Evolutionary conservation across 1,140 invertebrate species (phyloP).

Genomic region (Ditylenchus dipsaci): DNA sequence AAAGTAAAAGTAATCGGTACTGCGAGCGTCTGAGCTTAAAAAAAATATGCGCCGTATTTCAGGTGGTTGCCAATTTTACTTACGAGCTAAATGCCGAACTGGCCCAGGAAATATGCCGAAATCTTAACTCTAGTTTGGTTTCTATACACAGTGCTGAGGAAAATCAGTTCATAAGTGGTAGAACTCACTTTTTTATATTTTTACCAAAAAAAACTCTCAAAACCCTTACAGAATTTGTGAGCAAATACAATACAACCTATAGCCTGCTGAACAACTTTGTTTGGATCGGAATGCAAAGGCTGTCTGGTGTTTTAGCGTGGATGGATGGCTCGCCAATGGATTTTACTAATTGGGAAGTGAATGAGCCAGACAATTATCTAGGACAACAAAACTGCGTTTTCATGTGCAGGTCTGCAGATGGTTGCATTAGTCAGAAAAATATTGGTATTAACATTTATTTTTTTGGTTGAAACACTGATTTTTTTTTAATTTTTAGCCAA

Average conservation of each 20-base stretch:
- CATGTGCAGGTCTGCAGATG: neutral
- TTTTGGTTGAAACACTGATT: too few species aligned
- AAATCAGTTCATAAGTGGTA: neutral
- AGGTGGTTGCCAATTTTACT: neutral
- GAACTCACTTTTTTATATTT: neutral
- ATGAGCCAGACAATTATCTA: neutral
- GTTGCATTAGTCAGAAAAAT: too few species aligned
- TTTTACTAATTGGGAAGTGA: neutral
- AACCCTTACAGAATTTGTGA: neutral
- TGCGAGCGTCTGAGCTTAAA: too few species aligned
- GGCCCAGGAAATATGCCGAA: neutral
- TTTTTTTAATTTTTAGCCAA: too few species aligned
- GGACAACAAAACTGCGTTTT: neutral
- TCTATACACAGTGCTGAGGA: neutral
- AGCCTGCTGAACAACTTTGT: neutral
- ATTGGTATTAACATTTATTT: too few species aligned
- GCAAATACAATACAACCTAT: neutral
- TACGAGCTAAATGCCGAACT: neutral
- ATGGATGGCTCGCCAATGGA: neutral
- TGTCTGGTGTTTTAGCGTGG: neutral
- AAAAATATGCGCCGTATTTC: neutral
- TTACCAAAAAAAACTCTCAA: too few species aligned
- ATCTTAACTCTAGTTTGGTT: neutral
- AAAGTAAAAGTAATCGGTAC: too few species aligned
- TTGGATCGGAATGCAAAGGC: neutral